Evolutionary conservation across 2,797 vertebrate genomes (phyloP), one percentile per base, ranked within the genome.

Genomic region (Pteronotus mesoamericanus): DNA sequence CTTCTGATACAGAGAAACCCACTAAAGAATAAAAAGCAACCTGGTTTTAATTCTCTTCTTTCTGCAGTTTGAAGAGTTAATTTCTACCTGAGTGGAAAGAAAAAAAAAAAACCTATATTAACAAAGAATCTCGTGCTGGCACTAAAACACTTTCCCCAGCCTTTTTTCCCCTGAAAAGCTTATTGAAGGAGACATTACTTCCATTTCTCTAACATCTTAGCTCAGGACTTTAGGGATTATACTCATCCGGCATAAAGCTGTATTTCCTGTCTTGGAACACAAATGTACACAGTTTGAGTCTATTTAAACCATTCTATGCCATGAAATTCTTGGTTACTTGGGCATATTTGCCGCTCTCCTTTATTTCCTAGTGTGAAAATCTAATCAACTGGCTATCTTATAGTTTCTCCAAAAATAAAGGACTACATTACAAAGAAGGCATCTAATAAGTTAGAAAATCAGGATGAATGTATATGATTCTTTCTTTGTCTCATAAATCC

Each of bases 181-280:
- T 83, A 79, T 51, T 55, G 42, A 87, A 80, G 37, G 37, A 90
- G 39, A 55, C 6, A 51, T 42, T 39, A 72, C 9, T 29, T 92
- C 3, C 26, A 96, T 93, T 79, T 68, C 42, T 77, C 9, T 89
- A 55, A 84, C 18, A 72, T 82, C 5, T 78, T 66, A 69, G 1
- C 9, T 9, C 3, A 64, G 12, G 9, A 34, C 29, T 82, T 91
- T 77, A 59, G 37, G 9, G 37, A 71, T 78, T 53, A n/a, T 87
- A 55, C 5, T 89, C 2, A 39, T 68, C 48, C 7, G 5, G n/a
- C 48, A 59, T 75, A 59, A 88, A 48, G 64, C 21, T 86, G 19
- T 87, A 71, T 80, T 90, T 92, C 85, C 79, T 86, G n/a, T 22
- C 7, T 93, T 42, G 34, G 55, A 57, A 94, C 87, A n/a, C 39